Evolutionary conservation across 2,113 vertebrate species (phyloP).

Genomic region (Chrysemys picta): DNA sequence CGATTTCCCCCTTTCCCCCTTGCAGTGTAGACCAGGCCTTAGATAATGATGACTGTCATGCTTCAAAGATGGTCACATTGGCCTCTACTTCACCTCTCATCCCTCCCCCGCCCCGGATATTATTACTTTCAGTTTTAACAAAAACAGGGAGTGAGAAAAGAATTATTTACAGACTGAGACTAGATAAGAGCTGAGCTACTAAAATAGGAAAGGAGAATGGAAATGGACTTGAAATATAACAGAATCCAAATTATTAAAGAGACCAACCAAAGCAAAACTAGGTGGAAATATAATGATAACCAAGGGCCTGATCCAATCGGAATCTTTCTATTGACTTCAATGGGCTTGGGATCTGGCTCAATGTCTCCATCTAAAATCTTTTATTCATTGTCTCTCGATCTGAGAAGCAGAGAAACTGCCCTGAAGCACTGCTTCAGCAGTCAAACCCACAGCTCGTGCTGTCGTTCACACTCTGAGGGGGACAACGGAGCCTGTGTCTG

Average conservation of each 20-base stretch:
- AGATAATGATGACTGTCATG: background rate
- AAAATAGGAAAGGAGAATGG: background rate
- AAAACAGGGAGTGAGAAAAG: background rate
- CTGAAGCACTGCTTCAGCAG: background rate
- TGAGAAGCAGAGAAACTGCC: background rate
- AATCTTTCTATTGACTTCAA: background rate
- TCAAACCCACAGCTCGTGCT: background rate
- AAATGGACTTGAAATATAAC: background rate
- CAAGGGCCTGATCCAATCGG: background rate
- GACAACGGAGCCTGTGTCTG: background rate
- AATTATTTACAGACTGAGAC: rapidly evolving
- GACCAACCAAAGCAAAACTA: background rate
- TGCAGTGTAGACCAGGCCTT: background rate
- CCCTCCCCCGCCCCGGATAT: rapidly evolving
- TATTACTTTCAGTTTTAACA: background rate
- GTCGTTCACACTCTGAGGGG: background rate
- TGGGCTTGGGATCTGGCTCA: background rate
- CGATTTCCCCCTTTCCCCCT: no score
- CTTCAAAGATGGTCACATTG: background rate
- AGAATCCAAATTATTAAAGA: background rate
- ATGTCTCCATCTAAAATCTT: background rate
- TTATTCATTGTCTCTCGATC: background rate
- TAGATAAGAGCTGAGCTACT: background rate
- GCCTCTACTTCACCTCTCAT: background rate
- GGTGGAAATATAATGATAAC: background rate